Percentiles rank a stretch among this genome's conserved stretches.
phyloP scores from a whole-genome alignment of 2,888 invertebrate species.

The Pseudanteris insignis region DNA sequence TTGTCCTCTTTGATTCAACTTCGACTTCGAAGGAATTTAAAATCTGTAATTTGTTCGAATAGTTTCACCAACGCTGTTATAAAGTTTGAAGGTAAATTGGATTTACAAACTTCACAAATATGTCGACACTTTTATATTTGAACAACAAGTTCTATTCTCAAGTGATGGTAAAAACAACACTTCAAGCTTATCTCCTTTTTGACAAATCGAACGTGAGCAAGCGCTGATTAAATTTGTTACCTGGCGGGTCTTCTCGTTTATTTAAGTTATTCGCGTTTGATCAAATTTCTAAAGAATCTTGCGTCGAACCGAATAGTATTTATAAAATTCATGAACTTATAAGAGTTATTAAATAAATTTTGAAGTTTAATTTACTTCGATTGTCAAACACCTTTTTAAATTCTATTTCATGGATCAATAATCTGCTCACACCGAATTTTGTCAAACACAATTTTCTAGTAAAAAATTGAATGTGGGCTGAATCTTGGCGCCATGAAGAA shows the following conservation, averaged over 20 bases:
- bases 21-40: slow-evolving; percentile 27
- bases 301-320: neutral
- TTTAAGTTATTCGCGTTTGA: slow-evolving; percentile 11
- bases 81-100: slow-evolving; percentile 38
- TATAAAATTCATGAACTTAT: neutral
- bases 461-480: too few relatives aligned
- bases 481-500: too few relatives aligned
- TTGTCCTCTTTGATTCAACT: slow-evolving; percentile 14
- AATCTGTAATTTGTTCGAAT: slow-evolving; percentile 38
- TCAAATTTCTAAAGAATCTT: slow-evolving; percentile 4
- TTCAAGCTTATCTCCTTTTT: slow-evolving; percentile 34
- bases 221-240: slow-evolving; percentile 31
- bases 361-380: too few relatives aligned
- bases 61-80: slow-evolving; percentile 39
- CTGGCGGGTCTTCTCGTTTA: slow-evolving; percentile 6
- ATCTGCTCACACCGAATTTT: too few relatives aligned
- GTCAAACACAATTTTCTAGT: neutral
- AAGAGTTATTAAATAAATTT: too few relatives aligned
- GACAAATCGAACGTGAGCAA: slow-evolving; percentile 27
- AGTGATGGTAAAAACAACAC: slow-evolving; percentile 29
- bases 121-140: slow-evolving; percentile 38
- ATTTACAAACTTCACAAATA: slow-evolving; percentile 42
- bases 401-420: too few relatives aligned
- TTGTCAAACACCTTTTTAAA: too few relatives aligned
- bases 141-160: slow-evolving; percentile 29